Conservation (phyloP, 2,888 invertebrate genomes). For the Dasypolia templi region DNA sequence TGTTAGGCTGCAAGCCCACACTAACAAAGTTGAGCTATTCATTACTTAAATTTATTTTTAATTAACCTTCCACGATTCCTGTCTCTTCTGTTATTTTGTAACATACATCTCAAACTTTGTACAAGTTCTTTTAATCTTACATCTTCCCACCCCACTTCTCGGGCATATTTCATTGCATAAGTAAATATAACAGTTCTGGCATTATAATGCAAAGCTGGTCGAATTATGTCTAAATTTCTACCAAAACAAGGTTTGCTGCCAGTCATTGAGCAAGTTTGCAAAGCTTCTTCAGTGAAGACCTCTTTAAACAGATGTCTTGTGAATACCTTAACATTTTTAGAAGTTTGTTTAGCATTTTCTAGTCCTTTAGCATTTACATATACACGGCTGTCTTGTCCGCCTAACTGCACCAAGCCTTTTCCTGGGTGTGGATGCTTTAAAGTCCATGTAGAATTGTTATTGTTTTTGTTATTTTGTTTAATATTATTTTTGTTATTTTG, state of each 20-base stretch:
- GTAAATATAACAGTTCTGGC: constrained; percentile 7
- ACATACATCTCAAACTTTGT: constrained; percentile 5
- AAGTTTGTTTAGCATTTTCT: neutral
- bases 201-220: constrained; percentile 3
- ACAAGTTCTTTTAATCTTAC: neutral
- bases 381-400: neutral
- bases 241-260: neutral
- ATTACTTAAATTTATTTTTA: neutral
- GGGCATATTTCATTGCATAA: constrained; percentile 10
- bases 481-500: no score
- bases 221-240: neutral
- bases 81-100: neutral
- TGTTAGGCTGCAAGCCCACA: neutral
- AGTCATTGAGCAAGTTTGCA: constrained; percentile 19
- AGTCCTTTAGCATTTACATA: neutral
- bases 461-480: neutral
- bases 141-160: neutral
- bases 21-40: no score
- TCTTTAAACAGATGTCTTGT: constrained; percentile 6
- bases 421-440: constrained; percentile 3
- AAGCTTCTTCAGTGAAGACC: constrained; percentile 18
- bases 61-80: neutral
- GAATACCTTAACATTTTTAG: constrained; percentile 2
- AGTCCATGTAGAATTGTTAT: neutral
- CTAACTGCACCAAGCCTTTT: constrained; percentile 4